Conservation (phyloP, 1,140 invertebrate genomes). For the Macrosteles quadrilineatus region DNA sequence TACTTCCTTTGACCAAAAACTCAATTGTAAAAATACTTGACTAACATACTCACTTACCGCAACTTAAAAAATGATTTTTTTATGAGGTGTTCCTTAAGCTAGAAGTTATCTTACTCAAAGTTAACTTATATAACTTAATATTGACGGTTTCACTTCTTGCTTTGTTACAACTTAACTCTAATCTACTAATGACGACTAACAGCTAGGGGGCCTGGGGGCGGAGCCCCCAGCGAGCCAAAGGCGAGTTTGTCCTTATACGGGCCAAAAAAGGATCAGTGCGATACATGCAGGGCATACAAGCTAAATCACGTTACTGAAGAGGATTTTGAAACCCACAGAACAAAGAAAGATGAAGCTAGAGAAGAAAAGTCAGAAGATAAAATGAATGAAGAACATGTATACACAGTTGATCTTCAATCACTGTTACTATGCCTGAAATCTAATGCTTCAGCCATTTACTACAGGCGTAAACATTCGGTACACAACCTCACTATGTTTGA, state of each 20-base stretch:
- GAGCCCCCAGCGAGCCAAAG: no score
- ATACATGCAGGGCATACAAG: slow-evolving; percentile 23
- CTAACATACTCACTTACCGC: no score
- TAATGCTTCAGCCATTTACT: slow-evolving; percentile 5
- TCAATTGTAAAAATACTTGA: no score
- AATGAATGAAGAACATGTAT: slow-evolving; percentile 16
- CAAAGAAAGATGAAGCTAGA: slow-evolving; percentile 18
- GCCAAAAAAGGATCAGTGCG: slow-evolving; percentile 30
- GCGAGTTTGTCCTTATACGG: slow-evolving; percentile 18
- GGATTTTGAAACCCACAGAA: slow-evolving; percentile 5
- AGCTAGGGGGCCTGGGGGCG: no score
- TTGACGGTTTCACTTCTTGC: no score
- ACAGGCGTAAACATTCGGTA: slow-evolving; percentile 22
- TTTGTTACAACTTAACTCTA: no score
- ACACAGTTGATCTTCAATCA: slow-evolving; percentile 18
- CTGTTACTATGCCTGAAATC: slow-evolving; percentile 6
- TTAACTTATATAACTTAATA: no score
- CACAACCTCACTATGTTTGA: slow-evolving; percentile 25
- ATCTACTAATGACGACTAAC: no score
- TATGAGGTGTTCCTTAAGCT: no score
- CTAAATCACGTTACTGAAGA: slow-evolving; percentile 18
- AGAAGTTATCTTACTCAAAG: no score
- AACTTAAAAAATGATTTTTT: no score
- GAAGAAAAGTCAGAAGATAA: slow-evolving; percentile 16
- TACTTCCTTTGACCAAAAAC: no score